Evolutionary conservation across 2,113 vertebrate genomes (phyloP), one percentile per base, ranked within the genome.

Genomic region (Laticauda laticaudata): DNA sequence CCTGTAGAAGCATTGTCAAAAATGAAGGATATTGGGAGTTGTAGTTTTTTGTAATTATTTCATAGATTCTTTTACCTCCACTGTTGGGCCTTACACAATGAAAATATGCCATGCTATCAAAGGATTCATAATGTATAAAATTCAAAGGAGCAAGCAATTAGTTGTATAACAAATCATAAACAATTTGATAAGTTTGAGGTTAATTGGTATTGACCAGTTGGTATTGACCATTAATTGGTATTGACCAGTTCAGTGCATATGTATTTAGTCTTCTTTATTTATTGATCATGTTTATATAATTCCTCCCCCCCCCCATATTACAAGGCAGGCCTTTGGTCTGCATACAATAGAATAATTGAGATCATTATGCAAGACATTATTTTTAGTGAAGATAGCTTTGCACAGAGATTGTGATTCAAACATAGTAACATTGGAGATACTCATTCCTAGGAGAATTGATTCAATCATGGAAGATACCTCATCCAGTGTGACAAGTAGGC

Each of bases 261-360:
- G 34, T 81, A 34, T 81, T 81, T 81, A 81, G 34, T 39, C 15
- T 81, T 81, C 6, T 21, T 39, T 81, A 69, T 69, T n/a, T n/a
- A 81, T 39, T 39, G 5, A 81, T 81, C n/a, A 81, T 39, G 18
- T 39, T 39, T 81, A 81, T 39, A 81, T 39, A 75, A 7, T 2
- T 0, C 21, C 0, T 14, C 6, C 48, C 0, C 18, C 0, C 1
- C n/a, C 34, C n/a, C 15, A 75, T 39, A 5, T 39, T 39, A 39
- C 34, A 81, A 39, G 34, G 69, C 69, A 20, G 34, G 34, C 7
- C 18, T 39, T 39, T 81, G 69, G 69, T 15, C 64, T 39, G 15
- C 18, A 18, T 39, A 81, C 34, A 81, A 81, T 39, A 81, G 18
- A 81, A 43, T 43, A 81, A 81, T 81, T 81, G 75, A 81, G 34